A percentile compares a stretch with the other conserved stretches of the same genome.
phyloP scores from a whole-genome alignment of 2,888 invertebrate species.

The Microctonus aethiopoides region DNA sequence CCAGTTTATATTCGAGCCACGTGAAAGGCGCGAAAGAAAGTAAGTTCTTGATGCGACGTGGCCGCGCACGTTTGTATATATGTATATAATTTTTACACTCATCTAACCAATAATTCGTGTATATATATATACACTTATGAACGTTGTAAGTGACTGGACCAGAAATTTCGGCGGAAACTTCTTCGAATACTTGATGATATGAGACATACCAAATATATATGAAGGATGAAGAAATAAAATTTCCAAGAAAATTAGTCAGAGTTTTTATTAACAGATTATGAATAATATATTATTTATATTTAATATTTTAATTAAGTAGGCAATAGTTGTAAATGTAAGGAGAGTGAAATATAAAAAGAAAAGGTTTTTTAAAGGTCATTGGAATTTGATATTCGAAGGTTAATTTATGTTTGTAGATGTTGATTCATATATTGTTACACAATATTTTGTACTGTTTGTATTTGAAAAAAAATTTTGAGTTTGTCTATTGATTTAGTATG shows the following conservation, averaged over 20 bases:
- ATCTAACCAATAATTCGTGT: conserved; percentile 9
- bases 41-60: conserved; percentile 17
- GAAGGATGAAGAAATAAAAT: background rate
- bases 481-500: too few species aligned
- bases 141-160: background rate
- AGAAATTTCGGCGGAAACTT: background rate
- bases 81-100: background rate
- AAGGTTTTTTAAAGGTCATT: background rate
- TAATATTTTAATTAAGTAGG: background rate
- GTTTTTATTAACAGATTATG: too few species aligned
- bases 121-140: background rate
- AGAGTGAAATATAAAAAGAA: background rate
- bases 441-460: background rate
- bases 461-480: background rate
- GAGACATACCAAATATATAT: too few species aligned
- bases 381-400: background rate
- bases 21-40: conserved; percentile 30
- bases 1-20: conserved; percentile 17
- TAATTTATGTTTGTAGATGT: background rate
- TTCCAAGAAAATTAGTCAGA: background rate
- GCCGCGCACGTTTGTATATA: background rate
- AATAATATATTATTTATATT: background rate
- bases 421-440: background rate
- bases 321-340: background rate
- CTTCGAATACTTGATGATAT: background rate